Base-by-base conservation (phyloP, 2,888 invertebrate genomes). In the Helicoverpa assulta region DNA sequence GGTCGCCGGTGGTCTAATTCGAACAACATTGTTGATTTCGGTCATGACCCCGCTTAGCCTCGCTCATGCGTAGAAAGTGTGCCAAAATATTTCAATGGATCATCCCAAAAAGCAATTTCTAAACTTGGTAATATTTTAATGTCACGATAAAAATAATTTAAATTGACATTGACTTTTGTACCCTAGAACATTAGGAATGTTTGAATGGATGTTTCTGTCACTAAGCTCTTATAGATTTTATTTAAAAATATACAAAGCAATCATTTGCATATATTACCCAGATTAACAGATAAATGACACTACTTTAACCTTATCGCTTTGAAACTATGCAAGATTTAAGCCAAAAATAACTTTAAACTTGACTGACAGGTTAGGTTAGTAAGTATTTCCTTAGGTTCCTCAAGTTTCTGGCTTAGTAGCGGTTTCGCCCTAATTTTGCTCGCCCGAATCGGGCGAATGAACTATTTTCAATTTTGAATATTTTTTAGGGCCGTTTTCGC, bases 41-140 rank as follows among this genome's bases (percentile, higher is more conserved):
- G 85, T 86, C 85, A 80, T 83, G 81, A 83, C 51, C 52, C 33
- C 51, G 63, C 47, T 40, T 68, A 51, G 26, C 76, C 76, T 73
- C 76, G 73, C 67, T 83, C 78, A 79, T 66, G 78, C 76, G 70
- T 82, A 85, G 85, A 86, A 86, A 86, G 88, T 83, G 70, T 80
- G 74, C 67, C 77, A 57, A 58, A 56, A 53, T 56, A 37, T 50
- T 50, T 29, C 59, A 43, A 57, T 56, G 62, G 63, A 61, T 71
- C 21, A 57, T 70, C 1, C 43, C 14, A 37, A 18, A 21, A 51
- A 29, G 18, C 14, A 58, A 21, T 67, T 62, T 73, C 19, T 64
- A 47, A 59, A 58, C 7, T 21, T 53, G 50, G 8, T 47, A 54
- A 47, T n/a, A 40, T 19, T 70, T 53, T 55, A 14, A 12, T 16